Percentiles rank a stretch among this genome's conserved stretches.
phyloP scores from a whole-genome alignment of 2,797 vertebrate species.

The Helarctos malayanus region DNA sequence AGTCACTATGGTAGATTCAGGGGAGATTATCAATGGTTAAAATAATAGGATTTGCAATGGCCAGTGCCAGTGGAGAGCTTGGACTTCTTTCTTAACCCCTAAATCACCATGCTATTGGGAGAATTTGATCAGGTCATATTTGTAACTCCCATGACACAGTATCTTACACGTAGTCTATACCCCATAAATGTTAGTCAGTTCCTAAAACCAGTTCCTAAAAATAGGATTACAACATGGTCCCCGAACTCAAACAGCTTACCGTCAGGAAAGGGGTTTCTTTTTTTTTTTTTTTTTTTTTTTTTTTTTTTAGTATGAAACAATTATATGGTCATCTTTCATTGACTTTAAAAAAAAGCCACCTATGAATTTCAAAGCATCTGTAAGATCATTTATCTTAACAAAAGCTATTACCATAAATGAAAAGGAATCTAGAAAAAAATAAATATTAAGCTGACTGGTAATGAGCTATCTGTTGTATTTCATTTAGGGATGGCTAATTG shows the following conservation, averaged over 20 bases:
- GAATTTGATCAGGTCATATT: neutral
- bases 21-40: neutral
- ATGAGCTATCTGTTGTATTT: neutral
- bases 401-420: neutral
- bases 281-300: neutral
- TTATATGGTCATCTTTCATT: neutral
- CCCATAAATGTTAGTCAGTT: too few species aligned
- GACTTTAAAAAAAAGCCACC: neutral
- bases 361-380: neutral
- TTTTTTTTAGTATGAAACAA: neutral
- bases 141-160: accelerated
- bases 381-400: neutral
- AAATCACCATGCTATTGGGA: neutral
- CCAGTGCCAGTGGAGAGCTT: neutral
- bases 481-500: neutral
- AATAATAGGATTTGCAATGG: neutral
- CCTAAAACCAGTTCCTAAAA: neutral
- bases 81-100: neutral
- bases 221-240: accelerated
- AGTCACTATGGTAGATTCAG: neutral
- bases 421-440: neutral
- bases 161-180: accelerated
- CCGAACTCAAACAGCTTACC: neutral
- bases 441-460: neutral
- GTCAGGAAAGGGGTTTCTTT: neutral